Base-by-base conservation (phyloP, 2,113 vertebrate genomes). In the Protomyctophum bolini region DNA sequence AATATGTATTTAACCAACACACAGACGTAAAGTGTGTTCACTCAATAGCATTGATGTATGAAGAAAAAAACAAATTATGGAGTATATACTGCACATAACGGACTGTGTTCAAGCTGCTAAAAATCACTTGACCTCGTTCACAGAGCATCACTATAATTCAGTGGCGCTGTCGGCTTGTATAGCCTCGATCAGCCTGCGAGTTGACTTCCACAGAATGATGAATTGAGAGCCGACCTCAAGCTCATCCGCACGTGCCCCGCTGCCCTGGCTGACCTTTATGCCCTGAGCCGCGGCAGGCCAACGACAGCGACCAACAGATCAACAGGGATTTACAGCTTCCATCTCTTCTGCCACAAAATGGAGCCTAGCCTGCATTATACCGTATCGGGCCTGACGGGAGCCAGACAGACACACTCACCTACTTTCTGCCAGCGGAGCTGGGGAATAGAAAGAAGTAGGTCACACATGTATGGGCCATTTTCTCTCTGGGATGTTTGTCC, bases 351-450 rank as follows among this genome's bases (percentile, higher is more conserved):
- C 59, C 33, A 76, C 72, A 67, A 71, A 85, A 73, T 73, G 75
- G 76, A 80, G 47, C 56, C 61, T 28, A 77, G 72, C 80, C 21
- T 77, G 72, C 80, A 75, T 87, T 84, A 21, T 21, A 83, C 68
- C 69, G 75, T 21, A 21, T 21, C 70, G 66, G 63, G 68, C 68
- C 47, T 79, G 74, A 73, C 51, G 11, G 68, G 55, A 77, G 21
- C 21, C 21, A 21, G 33, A 14, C 52, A 76, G 70, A 88, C 66
- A 41, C 46, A n/a, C 70, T 88, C 81, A 86, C 82, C 83, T 91
- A 87, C 79, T 87, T 88, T 77, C 69, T 63, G 7, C 58, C 29
- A 57, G 51, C 49, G 55, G 65, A 63, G 76, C 54, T 0, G 29
- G 63, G n/a, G 7, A n/a, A 9, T 29, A 8, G 21, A 48, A 46